These are phyloP conservation scores for Gari tellinella DNA, from an alignment of 2,888 invertebrate genomes.

Conservation along the genomic window DNA sequence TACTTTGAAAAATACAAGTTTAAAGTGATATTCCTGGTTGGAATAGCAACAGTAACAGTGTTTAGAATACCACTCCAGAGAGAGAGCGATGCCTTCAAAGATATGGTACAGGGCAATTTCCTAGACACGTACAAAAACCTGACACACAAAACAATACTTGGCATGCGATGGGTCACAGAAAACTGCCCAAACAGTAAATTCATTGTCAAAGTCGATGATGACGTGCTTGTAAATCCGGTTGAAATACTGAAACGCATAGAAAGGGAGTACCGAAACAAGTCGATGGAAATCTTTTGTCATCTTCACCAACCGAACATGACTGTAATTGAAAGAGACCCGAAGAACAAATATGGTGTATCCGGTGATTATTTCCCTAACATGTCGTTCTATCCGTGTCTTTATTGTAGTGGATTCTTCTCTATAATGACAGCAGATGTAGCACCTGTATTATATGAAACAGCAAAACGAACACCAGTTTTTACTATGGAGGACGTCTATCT, in stretches of 20 bases:
- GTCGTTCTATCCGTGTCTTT: conserved; percentile 75
- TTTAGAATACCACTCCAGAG: conserved; percentile 68
- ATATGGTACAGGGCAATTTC: conserved; percentile 77
- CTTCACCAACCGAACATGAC: conserved; percentile 67
- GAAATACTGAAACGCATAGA: conserved; percentile 63
- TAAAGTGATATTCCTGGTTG: conserved; percentile 71
- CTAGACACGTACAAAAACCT: conserved; percentile 74
- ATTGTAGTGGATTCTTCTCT: conserved; percentile 81
- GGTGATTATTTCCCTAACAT: conserved; percentile 71
- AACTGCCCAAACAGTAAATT: conserved; percentile 68
- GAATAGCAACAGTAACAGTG: conserved; percentile 52
- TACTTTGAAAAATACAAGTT: conserved; percentile 60
- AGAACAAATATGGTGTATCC: conserved; percentile 72
- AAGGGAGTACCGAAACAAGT: conserved; percentile 57
- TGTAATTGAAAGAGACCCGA: conserved; percentile 60
- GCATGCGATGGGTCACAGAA: conserved; percentile 72
- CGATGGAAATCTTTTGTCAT: conserved; percentile 69
- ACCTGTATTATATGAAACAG: conserved; percentile 72
- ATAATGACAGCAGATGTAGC: conserved; percentile 75
- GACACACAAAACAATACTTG: conserved; percentile 76
- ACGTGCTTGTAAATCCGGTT: conserved; percentile 76
- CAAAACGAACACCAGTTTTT: conserved; percentile 80
- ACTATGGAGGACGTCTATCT: conserved; percentile 84
- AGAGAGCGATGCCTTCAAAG: conserved; percentile 68
- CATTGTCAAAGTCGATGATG: conserved; percentile 76